phyloP scores from a whole-genome alignment of 1,140 invertebrate genomes.

The Drosophila trapezifrons region DNA sequence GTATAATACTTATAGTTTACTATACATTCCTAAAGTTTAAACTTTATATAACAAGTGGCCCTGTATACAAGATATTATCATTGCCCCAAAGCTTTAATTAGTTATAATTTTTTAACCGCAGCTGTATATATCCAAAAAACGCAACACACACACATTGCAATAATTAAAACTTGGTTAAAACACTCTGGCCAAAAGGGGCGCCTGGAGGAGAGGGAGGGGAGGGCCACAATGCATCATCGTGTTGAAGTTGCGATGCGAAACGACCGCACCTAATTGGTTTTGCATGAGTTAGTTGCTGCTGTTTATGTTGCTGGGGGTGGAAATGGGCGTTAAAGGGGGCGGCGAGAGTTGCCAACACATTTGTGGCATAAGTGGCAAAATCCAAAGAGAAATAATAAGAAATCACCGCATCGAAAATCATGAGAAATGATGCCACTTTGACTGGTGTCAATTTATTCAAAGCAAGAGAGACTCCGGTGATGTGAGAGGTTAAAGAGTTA shows the following conservation, averaged over 20 bases:
- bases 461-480: background rate
- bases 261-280: slow-evolving; percentile 76
- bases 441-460: slow-evolving; percentile 12
- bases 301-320: slow-evolving; percentile 15
- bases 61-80: background rate
- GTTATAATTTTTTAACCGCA: slow-evolving; percentile 3
- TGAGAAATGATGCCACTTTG: slow-evolving; percentile 5
- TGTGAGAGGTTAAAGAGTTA: background rate
- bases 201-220: no score
- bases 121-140: background rate
- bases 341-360: slow-evolving; percentile 33
- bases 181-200: background rate
- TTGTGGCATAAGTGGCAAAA: slow-evolving; percentile 61
- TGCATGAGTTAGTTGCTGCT: slow-evolving; percentile 62
- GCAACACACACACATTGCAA: slow-evolving; percentile 23
- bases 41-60: no score
- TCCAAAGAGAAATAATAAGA: slow-evolving; percentile 16
- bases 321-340: background rate
- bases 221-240: slow-evolving; percentile 40
- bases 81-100: background rate
- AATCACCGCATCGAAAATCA: background rate
- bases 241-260: slow-evolving; percentile 72
- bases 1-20: no score
- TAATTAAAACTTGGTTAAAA: slow-evolving; percentile 59
- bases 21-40: no score